Percentiles rank a stretch among this genome's conserved stretches.
Conservation (phyloP, 64 coral and sea anemone species). For the Actinia equina region DNA sequence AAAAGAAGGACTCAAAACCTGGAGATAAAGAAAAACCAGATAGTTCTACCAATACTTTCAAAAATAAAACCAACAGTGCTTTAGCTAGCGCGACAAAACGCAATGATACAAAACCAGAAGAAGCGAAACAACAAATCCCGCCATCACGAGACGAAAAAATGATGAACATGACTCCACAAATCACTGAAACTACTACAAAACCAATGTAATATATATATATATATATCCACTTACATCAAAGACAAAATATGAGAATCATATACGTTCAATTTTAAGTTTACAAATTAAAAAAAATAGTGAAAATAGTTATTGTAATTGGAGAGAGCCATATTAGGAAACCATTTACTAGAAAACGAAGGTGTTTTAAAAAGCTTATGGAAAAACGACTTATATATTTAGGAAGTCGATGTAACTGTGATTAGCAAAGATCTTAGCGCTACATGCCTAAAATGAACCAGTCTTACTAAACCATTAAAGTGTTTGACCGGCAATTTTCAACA, state of each 20-base stretch:
- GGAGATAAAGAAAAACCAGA: slow-evolving; percentile 37
- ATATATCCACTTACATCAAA: neutral
- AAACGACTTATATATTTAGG: neutral
- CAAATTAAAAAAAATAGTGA: too few relatives aligned
- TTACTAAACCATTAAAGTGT: too few relatives aligned
- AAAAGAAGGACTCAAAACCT: slow-evolving; percentile 34
- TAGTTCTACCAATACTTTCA: slow-evolving; percentile 25
- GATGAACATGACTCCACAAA: neutral
- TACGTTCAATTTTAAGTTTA: neutral
- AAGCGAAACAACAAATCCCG: neutral
- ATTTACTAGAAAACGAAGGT: neutral
- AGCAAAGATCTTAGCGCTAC: neutral
- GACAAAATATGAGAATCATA: too few relatives aligned
- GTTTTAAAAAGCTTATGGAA: too few relatives aligned
- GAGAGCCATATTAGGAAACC: neutral
- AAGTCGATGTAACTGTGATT: too few relatives aligned
- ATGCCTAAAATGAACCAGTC: neutral
- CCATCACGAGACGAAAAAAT: neutral
- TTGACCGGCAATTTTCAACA: too few relatives aligned
- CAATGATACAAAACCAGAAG: neutral
- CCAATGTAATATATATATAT: neutral
- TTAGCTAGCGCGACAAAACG: neutral
- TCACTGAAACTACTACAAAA: neutral
- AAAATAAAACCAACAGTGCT: slow-evolving; percentile 15
- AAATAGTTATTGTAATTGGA: neutral